Evolutionary conservation across 2,113 vertebrate genomes (phyloP), one percentile per base, ranked within the genome.

Genomic region (Pygoscelis adeliae): DNA sequence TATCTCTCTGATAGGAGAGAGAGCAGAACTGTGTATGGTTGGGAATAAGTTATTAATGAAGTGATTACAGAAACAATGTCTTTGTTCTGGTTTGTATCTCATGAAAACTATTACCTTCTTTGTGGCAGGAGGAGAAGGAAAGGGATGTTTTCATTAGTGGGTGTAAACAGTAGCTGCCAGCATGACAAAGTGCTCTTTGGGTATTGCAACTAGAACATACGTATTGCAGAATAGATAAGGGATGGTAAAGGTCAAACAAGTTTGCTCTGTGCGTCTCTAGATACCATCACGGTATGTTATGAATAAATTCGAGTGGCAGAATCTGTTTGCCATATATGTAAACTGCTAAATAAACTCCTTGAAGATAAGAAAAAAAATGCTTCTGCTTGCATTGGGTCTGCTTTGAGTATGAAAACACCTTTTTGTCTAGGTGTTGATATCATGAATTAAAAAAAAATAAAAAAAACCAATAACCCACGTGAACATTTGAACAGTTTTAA

Each of bases 101-200:
- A 3, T 66, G 62, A 76, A 83, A 92, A 23, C 50, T 76, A 89
- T 62, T 94, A 34, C 52, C 38, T 52, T 26, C 79, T 96, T 67
- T 87, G 78, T 81, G 49, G 50, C 32, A 55, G 47, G 29, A 58
- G 61, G 40, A 21, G n/a, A 78, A 80, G 61, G 73, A 65, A 77
- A 73, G 44, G 32, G 9, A 25, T 71, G 78, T 79, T 84, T 90
- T 92, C 70, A 83, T 80, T 82, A 83, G 55, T 44, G 22, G 61
- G 71, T 91, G 92, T 72, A 90, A 92, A 36, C 61, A 88, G 80
- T 73, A 89, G 65, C 29, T 93, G 52, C 61, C 40, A 93, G 90
- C 30, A 84, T 71, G 52, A 30, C 23, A 10, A 86, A 96, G 55
- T 53, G 42, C 8, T 63, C 69, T 87, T 83, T 81, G 47, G 40